phyloP scores from a whole-genome alignment of 53 echinoderm and acorn worm genomes.

The Henricia sp. region DNA sequence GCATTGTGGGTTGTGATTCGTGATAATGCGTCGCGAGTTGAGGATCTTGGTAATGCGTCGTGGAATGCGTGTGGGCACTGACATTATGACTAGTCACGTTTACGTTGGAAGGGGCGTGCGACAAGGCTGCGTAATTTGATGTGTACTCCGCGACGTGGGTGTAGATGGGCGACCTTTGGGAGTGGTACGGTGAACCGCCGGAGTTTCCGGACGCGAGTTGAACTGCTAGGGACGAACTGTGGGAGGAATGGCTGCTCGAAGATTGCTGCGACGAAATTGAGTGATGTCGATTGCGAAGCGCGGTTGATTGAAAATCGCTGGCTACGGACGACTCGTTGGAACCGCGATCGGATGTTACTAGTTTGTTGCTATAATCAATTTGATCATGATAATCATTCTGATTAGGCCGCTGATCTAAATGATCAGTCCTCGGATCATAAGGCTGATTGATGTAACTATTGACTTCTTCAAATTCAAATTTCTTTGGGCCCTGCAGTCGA shows the following conservation, averaged over 20 bases:
- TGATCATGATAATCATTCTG: conserved; percentile 36
- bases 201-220: conserved; percentile 10
- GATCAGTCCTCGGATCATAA: conserved; percentile 46
- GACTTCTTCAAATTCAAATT: conserved; percentile 73
- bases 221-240: conserved; percentile 65
- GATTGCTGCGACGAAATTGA: conserved; percentile 92
- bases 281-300: conserved; percentile 74
- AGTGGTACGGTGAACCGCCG: conserved; percentile 63
- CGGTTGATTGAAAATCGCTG: conserved; percentile 33
- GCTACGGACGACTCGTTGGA: conserved; percentile 53
- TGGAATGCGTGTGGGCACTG: conserved; percentile 54
- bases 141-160: conserved; percentile 54
- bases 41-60: conserved; percentile 39
- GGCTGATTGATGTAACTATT: conserved; percentile 74
- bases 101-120: conserved; percentile 41
- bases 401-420: conserved; percentile 15
- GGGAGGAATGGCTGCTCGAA: conserved; percentile 87
- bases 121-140: conserved; percentile 53
- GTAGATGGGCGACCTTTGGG: conserved; percentile 57
- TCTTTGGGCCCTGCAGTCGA: conserved; percentile 56
- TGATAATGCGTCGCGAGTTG: too few species aligned
- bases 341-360: conserved; percentile 20
- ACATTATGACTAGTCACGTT: conserved; percentile 48
- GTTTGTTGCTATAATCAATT: conserved; percentile 10
- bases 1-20: too few species aligned